Conservation (phyloP, 2,888 invertebrate species). For the Drosophila dives region DNA sequence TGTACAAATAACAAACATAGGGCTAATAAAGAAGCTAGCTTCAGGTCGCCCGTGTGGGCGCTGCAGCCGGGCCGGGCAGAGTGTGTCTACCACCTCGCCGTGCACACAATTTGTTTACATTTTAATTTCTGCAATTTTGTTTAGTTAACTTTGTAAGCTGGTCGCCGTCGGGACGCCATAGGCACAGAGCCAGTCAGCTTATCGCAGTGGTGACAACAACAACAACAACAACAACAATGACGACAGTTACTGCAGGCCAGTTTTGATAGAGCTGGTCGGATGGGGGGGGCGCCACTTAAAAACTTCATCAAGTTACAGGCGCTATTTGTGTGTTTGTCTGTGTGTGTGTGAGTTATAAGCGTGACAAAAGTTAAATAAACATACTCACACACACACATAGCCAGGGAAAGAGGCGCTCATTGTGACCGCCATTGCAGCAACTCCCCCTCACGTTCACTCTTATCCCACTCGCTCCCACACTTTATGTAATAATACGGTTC, state of each 20-base stretch:
- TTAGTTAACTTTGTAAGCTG: conserved; percentile 65
- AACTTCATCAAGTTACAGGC: conserved; percentile 70
- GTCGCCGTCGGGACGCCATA: conserved; percentile 60
- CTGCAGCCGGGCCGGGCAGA: conserved; percentile 21
- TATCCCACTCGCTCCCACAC: conserved; percentile 15
- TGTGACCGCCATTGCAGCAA: conserved; percentile 60
- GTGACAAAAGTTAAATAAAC: conserved; percentile 73
- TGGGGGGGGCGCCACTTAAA: conserved; percentile 51
- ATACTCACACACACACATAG: conserved; percentile 31
- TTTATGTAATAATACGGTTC: conserved; percentile 32
- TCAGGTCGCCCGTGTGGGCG: conserved; percentile 32
- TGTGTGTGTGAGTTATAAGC: conserved; percentile 65
- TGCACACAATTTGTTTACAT: conserved; percentile 79
- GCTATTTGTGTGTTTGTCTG: conserved; percentile 4
- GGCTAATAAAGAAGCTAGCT: conserved; percentile 57
- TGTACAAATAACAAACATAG: conserved; percentile 60
- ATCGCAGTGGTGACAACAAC: conserved; percentile 62
- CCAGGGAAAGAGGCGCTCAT: conserved; percentile 42
- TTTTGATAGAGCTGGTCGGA: conserved; percentile 32
- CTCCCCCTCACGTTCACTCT: conserved; percentile 43
- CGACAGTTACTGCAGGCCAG: conserved; percentile 28
- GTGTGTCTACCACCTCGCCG: conserved; percentile 41
- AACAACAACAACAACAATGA: conserved; percentile 17
- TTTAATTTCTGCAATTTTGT: conserved; percentile 82
- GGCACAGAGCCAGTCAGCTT: conserved; percentile 59